Percentiles rank a stretch among this genome's conserved stretches.
phyloP scores from a whole-genome alignment of 2,797 vertebrate genomes.

The Tapera naevia region DNA sequence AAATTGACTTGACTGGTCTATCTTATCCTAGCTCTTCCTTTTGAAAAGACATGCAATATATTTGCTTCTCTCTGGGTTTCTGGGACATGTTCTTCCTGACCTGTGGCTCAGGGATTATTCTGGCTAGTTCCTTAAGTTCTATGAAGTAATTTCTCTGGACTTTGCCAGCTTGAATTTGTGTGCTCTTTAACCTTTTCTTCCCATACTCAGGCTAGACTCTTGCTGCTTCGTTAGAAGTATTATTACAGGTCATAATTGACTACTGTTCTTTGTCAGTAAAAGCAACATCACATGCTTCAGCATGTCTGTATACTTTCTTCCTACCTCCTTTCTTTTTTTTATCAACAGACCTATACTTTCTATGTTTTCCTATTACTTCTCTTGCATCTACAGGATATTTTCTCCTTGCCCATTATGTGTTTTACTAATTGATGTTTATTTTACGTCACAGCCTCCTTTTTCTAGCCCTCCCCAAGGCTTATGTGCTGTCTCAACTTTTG shows the following conservation, averaged over 20 bases:
- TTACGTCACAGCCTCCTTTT: not conserved
- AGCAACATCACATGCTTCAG: not conserved
- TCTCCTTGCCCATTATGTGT: not conserved
- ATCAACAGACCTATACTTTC: not conserved
- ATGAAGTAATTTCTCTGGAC: not conserved
- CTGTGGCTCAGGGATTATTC: not conserved
- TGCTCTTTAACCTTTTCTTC: not conserved
- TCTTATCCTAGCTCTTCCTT: not conserved
- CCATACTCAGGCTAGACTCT: not conserved
- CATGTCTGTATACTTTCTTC: not conserved
- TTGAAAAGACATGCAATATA: not conserved
- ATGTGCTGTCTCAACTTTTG: not conserved
- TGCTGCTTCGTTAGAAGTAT: not conserved
- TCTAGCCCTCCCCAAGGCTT: not conserved
- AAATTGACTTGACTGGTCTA: not conserved
- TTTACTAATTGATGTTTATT: not conserved
- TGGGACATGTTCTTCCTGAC: not conserved
- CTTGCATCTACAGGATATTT: not conserved
- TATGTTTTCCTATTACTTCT: not conserved
- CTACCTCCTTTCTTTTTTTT: not conserved
- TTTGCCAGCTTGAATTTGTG: not conserved
- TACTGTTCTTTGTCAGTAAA: not conserved
- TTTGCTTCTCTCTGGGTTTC: not conserved
- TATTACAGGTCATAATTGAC: not conserved
- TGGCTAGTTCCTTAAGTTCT: not conserved